Conservation (phyloP, 1,140 invertebrate species). For the Drosophila pectinifera region DNA sequence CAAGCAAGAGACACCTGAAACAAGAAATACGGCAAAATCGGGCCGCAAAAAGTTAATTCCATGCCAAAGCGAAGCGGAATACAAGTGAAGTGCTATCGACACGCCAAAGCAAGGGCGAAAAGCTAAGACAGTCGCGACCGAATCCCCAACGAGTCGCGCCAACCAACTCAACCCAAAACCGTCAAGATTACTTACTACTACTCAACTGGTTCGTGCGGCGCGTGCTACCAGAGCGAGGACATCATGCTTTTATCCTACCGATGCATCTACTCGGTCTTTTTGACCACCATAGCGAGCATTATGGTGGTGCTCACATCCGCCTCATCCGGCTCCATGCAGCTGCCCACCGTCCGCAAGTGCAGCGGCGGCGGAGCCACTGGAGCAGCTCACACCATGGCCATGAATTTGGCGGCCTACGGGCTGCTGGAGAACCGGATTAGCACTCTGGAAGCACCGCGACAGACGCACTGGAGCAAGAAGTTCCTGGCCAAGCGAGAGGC, state of each 20-base stretch:
- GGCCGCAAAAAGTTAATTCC: constrained; percentile 67
- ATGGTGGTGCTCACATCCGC: constrained; percentile 75
- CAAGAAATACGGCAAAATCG: constrained; percentile 55
- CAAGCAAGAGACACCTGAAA: constrained; percentile 52
- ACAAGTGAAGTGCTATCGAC: constrained; percentile 77
- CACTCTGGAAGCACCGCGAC: constrained; percentile 61
- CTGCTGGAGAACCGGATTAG: constrained; percentile 75
- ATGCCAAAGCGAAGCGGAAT: constrained; percentile 66
- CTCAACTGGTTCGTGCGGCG: constrained; percentile 61
- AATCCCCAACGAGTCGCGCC: constrained; percentile 28
- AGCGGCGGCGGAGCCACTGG: constrained; percentile 25
- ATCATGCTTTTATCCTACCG: constrained; percentile 74
- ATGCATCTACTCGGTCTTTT: constrained; percentile 67
- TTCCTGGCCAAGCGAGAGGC: constrained; percentile 81
- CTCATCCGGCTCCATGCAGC: constrained; percentile 51
- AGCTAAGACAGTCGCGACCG: constrained; percentile 39
- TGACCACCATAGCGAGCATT: constrained; percentile 73
- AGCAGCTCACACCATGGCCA: constrained; percentile 53
- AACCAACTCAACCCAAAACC: constrained; percentile 10
- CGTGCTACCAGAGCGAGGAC: constrained; percentile 76
- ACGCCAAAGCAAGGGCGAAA: constrained; percentile 57
- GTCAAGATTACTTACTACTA: constrained; percentile 71
- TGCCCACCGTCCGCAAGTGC: constrained; percentile 67
- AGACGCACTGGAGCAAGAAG: constrained; percentile 73
- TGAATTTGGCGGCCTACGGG: constrained; percentile 60